A percentile compares a stretch with the other conserved stretches of the same genome.
These are phyloP conservation scores for Suillia variegata DNA, from an alignment of 2,888 invertebrate genomes.

Conservation along the genomic window DNA sequence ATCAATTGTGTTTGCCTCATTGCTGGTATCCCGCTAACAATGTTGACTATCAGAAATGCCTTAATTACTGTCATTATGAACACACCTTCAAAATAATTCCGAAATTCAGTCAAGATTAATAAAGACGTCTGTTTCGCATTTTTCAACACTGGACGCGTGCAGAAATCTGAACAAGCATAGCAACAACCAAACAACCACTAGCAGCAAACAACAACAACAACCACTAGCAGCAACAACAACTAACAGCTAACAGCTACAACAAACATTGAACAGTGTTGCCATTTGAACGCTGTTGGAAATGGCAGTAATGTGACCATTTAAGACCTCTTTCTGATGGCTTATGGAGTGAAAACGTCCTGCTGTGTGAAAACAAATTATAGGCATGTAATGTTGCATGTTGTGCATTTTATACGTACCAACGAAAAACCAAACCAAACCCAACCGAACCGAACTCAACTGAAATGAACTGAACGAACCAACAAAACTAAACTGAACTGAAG, in stretches of 20 bases:
- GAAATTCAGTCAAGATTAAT: too few relatives aligned
- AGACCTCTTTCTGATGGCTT: constrained; percentile 57
- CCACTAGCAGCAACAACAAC: too few relatives aligned
- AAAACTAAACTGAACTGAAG: constrained; percentile 11
- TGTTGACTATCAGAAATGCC: too few relatives aligned
- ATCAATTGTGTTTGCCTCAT: too few relatives aligned
- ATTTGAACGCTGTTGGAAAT: constrained; percentile 54
- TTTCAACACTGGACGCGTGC: background rate
- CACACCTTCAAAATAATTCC: too few relatives aligned
- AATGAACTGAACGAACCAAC: constrained; percentile 15
- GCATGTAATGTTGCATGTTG: constrained; percentile 59
- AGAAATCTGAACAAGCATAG: constrained; percentile 12
- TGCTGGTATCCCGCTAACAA: too few relatives aligned
- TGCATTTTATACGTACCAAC: constrained; percentile 23
- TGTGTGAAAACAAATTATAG: constrained; percentile 58
- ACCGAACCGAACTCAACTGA: background rate
- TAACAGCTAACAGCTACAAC: background rate
- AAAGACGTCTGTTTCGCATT: too few relatives aligned
- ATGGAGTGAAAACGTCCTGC: constrained; percentile 58
- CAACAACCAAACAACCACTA: background rate
- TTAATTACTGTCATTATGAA: too few relatives aligned
- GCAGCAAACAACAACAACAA: constrained; percentile 6
- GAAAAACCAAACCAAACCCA: background rate
- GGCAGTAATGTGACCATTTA: constrained; percentile 55
- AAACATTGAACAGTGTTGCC: constrained; percentile 33